phyloP scores from a whole-genome alignment of 2,113 vertebrate genomes.

The Nycticorax nycticorax region DNA sequence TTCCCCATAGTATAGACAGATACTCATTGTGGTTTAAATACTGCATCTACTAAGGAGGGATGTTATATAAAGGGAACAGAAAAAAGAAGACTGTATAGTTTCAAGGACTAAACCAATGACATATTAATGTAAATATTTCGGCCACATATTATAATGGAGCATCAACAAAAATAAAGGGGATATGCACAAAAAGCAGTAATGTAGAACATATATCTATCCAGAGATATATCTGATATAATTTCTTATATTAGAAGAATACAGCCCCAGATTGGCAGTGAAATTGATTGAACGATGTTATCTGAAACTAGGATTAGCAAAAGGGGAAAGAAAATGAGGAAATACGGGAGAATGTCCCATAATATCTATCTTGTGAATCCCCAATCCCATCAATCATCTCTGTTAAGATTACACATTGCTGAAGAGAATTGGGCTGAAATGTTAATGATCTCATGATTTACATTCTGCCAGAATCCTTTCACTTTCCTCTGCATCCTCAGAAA shows the following conservation, averaged over 20 bases:
- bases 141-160: background rate
- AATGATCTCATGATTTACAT: constrained; percentile 58
- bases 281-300: constrained; percentile 24
- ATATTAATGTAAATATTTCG: background rate
- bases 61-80: background rate
- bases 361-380: background rate
- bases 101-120: background rate
- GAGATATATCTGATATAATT: background rate
- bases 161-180: background rate
- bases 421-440: constrained; percentile 52
- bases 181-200: background rate
- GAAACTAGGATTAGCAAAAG: constrained; percentile 30
- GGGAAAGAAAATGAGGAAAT: constrained; percentile 51
- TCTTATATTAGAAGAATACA: background rate
- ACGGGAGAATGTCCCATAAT: background rate
- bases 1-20: background rate
- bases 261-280: constrained; percentile 5
- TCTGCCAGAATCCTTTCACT: constrained; percentile 8
- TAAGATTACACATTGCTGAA: background rate
- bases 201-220: background rate
- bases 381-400: constrained; percentile 26
- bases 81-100: fast-evolving
- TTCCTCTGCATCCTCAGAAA: constrained; percentile 7
- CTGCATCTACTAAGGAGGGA: background rate
- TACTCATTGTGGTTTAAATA: background rate